Evolutionary conservation across 2,888 invertebrate genomes (phyloP).

Genomic region (Philaethria dido): DNA sequence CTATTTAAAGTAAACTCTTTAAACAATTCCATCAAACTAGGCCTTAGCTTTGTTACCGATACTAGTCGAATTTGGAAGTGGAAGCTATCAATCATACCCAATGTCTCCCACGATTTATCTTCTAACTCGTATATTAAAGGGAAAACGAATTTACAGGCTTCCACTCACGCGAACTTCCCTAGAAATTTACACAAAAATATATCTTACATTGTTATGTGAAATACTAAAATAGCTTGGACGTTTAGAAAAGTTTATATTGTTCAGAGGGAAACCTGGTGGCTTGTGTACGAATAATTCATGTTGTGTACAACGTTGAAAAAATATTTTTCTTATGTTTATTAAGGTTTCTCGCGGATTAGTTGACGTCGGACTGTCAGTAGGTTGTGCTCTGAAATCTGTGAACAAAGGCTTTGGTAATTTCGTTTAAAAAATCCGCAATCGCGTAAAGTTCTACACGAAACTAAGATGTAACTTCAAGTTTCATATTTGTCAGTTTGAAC

Average conservation of each 20-base stretch:
- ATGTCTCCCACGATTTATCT: slow-evolving; percentile 78
- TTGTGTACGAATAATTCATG: slow-evolving; percentile 47
- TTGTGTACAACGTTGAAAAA: slow-evolving; percentile 43
- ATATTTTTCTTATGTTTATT: slow-evolving; percentile 45
- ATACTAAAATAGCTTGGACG: slow-evolving; percentile 37
- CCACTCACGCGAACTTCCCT: slow-evolving; percentile 31
- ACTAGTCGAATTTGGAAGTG: slow-evolving; percentile 61
- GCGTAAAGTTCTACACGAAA: slow-evolving; percentile 24
- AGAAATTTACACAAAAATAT: slow-evolving; percentile 33
- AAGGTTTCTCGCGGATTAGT: slow-evolving; percentile 45
- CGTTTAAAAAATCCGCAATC: slow-evolving; percentile 21
- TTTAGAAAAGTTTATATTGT: slow-evolving; percentile 32
- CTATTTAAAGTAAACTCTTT: background rate
- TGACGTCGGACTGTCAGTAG: slow-evolving; percentile 40
- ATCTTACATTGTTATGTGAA: slow-evolving; percentile 22
- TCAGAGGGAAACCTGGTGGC: slow-evolving; percentile 41
- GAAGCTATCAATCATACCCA: slow-evolving; percentile 71
- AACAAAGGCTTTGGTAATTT: slow-evolving; percentile 37
- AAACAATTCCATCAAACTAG: slow-evolving; percentile 28
- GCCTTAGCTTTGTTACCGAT: slow-evolving; percentile 35
- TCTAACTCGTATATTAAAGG: slow-evolving; percentile 72
- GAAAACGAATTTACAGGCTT: slow-evolving; percentile 51
- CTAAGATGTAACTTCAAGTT: slow-evolving; percentile 37
- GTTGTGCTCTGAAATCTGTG: slow-evolving; percentile 32
- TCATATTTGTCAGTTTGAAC: slow-evolving; percentile 39